These are phyloP conservation scores for Melanostoma mellinum DNA, from an alignment of 2,888 invertebrate species.

Conservation along the genomic window DNA sequence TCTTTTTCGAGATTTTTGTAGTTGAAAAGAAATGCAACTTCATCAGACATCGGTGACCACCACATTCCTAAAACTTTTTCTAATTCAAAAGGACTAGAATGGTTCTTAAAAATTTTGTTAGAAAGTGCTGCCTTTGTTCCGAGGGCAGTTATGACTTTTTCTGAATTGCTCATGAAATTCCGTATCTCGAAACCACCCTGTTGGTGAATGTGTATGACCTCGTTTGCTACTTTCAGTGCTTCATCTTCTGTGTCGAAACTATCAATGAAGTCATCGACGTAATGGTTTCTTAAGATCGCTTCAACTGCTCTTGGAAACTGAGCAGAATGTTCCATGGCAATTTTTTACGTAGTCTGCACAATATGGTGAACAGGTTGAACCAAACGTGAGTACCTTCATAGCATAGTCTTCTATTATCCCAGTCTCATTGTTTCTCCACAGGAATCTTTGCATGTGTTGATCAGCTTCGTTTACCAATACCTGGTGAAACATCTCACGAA, in stretches of 20 bases:
- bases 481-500: conserved; percentile 47
- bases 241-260: conserved; percentile 20
- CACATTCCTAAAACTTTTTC: conserved; percentile 44
- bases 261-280: conserved; percentile 41
- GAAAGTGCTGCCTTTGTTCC: neutral
- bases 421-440: conserved; percentile 64
- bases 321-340: neutral
- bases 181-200: conserved; percentile 34
- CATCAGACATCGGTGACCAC: conserved; percentile 21
- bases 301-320: conserved; percentile 41
- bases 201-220: conserved; percentile 17
- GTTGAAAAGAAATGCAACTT: conserved; percentile 2
- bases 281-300: conserved; percentile 41
- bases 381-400: conserved; percentile 61
- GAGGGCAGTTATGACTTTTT: neutral
- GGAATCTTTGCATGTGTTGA: conserved; percentile 48
- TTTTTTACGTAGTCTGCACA: conserved; percentile 57
- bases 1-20: neutral
- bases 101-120: neutral
- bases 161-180: conserved; percentile 26
- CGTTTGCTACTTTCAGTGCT: neutral
- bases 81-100: neutral
- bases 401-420: conserved; percentile 55
- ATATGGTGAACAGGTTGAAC: conserved; percentile 49
- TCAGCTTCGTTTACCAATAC: conserved; percentile 48